Evolutionary conservation across 2,888 invertebrate species (phyloP), one percentile per base, ranked within the genome.

Genomic region (Melinopterus prodromus): DNA sequence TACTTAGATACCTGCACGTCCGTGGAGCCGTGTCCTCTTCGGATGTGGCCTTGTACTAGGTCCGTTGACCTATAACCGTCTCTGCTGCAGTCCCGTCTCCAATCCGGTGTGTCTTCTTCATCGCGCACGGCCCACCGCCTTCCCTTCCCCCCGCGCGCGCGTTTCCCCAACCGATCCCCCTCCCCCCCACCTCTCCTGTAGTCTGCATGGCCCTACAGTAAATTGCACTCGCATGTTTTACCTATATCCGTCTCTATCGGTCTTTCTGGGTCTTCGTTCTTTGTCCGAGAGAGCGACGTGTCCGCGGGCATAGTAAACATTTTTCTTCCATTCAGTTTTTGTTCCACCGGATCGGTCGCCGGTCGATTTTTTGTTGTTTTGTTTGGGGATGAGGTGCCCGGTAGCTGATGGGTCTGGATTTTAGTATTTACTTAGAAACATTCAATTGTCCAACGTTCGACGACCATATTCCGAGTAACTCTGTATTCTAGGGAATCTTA

Each of bases 61-160:
- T 85, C 85, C 84, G 81, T 84, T 85, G 85, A 83, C 85, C 85
- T 83, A 81, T 80, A 80, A 85, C 88, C 86, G 87, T 87, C 87
- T 88, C 78, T 88, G 89, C 89, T 74, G 78, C 84, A 87, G 89
- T 86, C 86, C 53, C 53, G 53, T 53, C 53, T 53, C 53, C 53
- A 53, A 53, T 53, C 53, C 53, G 53, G 53, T 53, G 53, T 53
- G 53, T 53, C 53, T 53, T 53, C 53, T 53, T 53, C 53, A 2
- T 53, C 53, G 53, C 53, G 53, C 53, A 53, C 53, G 53, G 53
- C 53, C 53, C 53, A 53, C 53, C 53, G 53, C 53, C 53, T 53
- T 53, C 53, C 53, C 5, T 53, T 53, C 53, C 53, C 53, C 53
- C 7, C 53, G 53, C 53, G 53, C 53, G 9, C 53, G 53, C 53